Conservation (phyloP, 2,113 vertebrate species). For the Ammodytes dubius region DNA sequence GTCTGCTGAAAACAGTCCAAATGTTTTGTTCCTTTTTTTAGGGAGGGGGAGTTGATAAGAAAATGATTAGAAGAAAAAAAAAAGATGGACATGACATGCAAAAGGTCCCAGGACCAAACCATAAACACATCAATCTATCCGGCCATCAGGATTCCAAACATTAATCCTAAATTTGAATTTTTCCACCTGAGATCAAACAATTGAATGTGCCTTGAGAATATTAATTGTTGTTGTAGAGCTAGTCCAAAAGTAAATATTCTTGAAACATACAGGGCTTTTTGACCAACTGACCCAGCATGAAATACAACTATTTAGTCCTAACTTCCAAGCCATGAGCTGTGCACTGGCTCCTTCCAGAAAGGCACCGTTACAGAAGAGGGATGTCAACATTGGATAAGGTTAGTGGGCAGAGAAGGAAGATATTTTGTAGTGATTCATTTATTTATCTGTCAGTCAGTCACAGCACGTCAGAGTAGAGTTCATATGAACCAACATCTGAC, state of each 20-base stretch:
- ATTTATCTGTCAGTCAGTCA: conserved; percentile 2
- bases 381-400: background rate
- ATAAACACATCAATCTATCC: background rate
- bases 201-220: background rate
- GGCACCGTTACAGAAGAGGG: conserved; percentile 52
- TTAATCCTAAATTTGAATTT: background rate
- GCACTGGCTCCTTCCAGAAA: conserved; percentile 46
- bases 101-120: background rate
- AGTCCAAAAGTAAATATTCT: background rate
- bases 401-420: conserved; percentile 20
- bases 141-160: background rate
- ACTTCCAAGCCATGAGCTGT: conserved; percentile 19
- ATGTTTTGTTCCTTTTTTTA: background rate
- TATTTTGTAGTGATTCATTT: background rate
- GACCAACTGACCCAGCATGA: conserved; percentile 1
- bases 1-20: background rate
- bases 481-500: background rate
- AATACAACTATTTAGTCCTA: background rate
- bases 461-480: conserved; percentile 1
- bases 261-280: background rate
- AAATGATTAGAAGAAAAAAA: background rate
- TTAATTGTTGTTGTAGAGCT: background rate
- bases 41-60: background rate
- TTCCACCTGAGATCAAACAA: background rate
- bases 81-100: background rate